Evolutionary conservation across 2,113 vertebrate genomes (phyloP), one percentile per base, ranked within the genome.

Genomic region (Chauna torquata): DNA sequence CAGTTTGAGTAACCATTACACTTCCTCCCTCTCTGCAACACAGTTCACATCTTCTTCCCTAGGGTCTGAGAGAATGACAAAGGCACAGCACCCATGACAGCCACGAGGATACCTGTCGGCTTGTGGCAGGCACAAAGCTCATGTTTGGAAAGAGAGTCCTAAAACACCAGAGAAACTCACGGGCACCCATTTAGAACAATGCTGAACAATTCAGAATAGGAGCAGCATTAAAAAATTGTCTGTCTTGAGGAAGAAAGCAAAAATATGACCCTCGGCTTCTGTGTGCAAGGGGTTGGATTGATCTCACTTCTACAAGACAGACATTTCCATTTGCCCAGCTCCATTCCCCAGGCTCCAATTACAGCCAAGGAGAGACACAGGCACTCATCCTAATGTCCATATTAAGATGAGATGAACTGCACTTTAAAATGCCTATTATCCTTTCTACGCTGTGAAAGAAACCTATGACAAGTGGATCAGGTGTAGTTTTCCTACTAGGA

Each of bases 361-460:
- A 80, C 3, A 93, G 88, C 54, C 88, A 93, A 86, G 71, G 71
- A 88, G 59, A 90, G 90, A 45, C 79, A 86, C 17, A 52, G 71
- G 36, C 66, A 77, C 49, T 83, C 82, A 80, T 74, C 79, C 92
- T 95, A 94, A 94, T 93, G 36, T 80, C 71, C 8, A 1, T 82
- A 95, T 82, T 93, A 93, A 30, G 40, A 36, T 57, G 82, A 97
- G 82, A 86, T 83, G 71, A 96, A 90, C 66, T 88, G 79, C 68
- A 83, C 75, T 95, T 96, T 86, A 69, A 85, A 72, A 92, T 69
- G 45, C 3, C 75, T 68, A 69, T 93, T 92, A 76, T 83, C 85
- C 79, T 92, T 92, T 88, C 75, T 88, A 76, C 71, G 13, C 75
- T 88, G 79, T 80, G 87, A 96, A 92, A 90, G 85, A 94, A 93